These are phyloP conservation scores for Xanthostigma xanthostigma DNA, from an alignment of 2,888 invertebrate genomes.

Conservation along the genomic window DNA sequence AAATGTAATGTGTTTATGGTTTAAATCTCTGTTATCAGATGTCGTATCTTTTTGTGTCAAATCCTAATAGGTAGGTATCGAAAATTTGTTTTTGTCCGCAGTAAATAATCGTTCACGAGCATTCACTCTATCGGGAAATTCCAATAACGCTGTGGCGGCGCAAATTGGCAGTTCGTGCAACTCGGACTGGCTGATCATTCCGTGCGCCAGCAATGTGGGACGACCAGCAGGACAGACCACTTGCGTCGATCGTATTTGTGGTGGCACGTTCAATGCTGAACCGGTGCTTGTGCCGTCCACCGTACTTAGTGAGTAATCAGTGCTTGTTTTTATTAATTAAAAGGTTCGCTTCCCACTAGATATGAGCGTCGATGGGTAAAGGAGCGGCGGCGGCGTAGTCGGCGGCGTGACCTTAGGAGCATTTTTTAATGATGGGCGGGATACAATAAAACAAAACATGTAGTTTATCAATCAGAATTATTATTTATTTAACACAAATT, in stretches of 20 bases:
- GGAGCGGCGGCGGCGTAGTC: no score
- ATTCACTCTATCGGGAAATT: slow-evolving; percentile 65
- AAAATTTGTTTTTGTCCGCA: slow-evolving; percentile 21
- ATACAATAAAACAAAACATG: no score
- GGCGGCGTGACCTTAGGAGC: no score
- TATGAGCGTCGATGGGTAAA: no score
- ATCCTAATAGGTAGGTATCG: no score
- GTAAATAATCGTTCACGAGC: slow-evolving; percentile 57
- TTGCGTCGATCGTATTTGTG: slow-evolving; percentile 70
- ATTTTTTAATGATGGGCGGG: no score
- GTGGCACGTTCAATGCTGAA: slow-evolving; percentile 64
- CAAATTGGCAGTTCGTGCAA: slow-evolving; percentile 59
- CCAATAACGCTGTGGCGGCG: slow-evolving; percentile 43
- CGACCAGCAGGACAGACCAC: slow-evolving; percentile 39
- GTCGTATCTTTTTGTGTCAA: no score
- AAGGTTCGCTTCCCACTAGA: no score
- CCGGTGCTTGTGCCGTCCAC: slow-evolving; percentile 49
- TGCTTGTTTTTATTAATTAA: background rate
- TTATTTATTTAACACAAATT: no score
- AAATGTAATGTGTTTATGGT: no score
- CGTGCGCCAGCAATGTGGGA: slow-evolving; percentile 58
- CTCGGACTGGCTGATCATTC: slow-evolving; percentile 66
- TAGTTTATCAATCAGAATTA: no score
- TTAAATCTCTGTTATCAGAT: no score
- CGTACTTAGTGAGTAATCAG: slow-evolving; percentile 48